These are phyloP conservation scores for Brenthis ino DNA, from an alignment of 2,888 invertebrate species.

Conservation along the genomic window DNA sequence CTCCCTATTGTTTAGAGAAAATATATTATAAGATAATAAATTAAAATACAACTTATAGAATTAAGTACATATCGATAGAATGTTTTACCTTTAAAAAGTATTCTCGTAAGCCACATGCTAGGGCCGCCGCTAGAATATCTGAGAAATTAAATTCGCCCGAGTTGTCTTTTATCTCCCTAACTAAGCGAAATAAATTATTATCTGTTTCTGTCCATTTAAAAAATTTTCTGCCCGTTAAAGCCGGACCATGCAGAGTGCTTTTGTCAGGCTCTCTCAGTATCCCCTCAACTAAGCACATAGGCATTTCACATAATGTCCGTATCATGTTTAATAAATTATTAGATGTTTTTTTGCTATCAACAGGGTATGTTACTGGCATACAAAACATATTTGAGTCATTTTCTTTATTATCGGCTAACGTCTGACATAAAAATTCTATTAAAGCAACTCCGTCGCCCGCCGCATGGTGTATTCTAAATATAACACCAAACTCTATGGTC, in stretches of 20 bases:
- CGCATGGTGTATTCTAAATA: slow-evolving; percentile 81
- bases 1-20: slow-evolving; percentile 45
- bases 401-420: slow-evolving; percentile 63
- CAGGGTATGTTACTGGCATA: slow-evolving; percentile 43
- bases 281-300: slow-evolving; percentile 53
- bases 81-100: slow-evolving; percentile 62
- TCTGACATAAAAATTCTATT: slow-evolving; percentile 70
- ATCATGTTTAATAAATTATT: slow-evolving; percentile 49
- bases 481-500: slow-evolving; percentile 59
- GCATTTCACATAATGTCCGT: slow-evolving; percentile 49
- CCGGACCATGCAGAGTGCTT: slow-evolving; percentile 70
- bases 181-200: slow-evolving; percentile 58
- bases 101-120: slow-evolving; percentile 72
- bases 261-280: slow-evolving; percentile 59
- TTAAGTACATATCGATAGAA: too few relatives aligned
- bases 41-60: background rate
- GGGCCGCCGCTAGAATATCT: slow-evolving; percentile 71
- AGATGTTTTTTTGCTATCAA: slow-evolving; percentile 34
- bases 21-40: slow-evolving; percentile 5
- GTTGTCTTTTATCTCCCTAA: slow-evolving; percentile 59
- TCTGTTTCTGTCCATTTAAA: slow-evolving; percentile 64
- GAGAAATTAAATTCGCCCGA: slow-evolving; percentile 62
- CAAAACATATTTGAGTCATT: slow-evolving; percentile 44
- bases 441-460: slow-evolving; percentile 80
- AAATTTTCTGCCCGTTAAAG: slow-evolving; percentile 66